Base-by-base conservation (phyloP, 2,113 vertebrate species). In the Atractosteus spatula region DNA sequence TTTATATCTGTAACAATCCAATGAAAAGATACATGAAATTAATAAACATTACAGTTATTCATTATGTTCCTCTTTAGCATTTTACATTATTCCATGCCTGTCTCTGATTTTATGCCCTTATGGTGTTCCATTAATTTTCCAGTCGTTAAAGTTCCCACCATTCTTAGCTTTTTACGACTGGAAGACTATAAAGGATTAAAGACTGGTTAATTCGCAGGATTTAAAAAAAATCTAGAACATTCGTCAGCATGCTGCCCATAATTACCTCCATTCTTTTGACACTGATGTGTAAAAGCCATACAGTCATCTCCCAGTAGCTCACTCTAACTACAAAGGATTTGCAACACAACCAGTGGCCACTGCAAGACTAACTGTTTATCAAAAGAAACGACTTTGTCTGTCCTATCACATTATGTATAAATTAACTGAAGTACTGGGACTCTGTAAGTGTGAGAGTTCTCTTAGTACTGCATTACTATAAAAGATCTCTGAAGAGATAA, bases 91-190 rank as follows among this genome's bases (percentile, higher is more conserved):
- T 8, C 41, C 14, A 7, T 69, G 47, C 3, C 51, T 55, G 47
- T 55, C 51, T 42, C 42, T 43, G 8, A 17, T 64, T 69, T 45
- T 59, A 75, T 74, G 72, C 54, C 71, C 69, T 69, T 57, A 55
- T 67, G 73, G 61, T 63, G 62, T 63, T 71, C 76, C 78, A 78
- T 79, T 82, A 65, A 75, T 75, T 75, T 74, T 74, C 66, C 54
- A 29, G 64, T 62, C 41, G 69, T 77, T 75, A 73, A 73, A 79
- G 66, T 70, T 76, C 42, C 47, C 68, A 57, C 55, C 69, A 69
- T 57, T 59, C 71, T 66, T 29, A 17, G 41, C 65, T 76, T 57
- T 13, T 64, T 61, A 65, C 41, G 1, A 51, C 72, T 44, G 69
- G 41, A 62, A 17, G 71, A 69, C 16, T 8, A 56, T 51, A 29